phyloP scores from a whole-genome alignment of 1,140 invertebrate genomes.

The Zaprionus kolodkinae region DNA sequence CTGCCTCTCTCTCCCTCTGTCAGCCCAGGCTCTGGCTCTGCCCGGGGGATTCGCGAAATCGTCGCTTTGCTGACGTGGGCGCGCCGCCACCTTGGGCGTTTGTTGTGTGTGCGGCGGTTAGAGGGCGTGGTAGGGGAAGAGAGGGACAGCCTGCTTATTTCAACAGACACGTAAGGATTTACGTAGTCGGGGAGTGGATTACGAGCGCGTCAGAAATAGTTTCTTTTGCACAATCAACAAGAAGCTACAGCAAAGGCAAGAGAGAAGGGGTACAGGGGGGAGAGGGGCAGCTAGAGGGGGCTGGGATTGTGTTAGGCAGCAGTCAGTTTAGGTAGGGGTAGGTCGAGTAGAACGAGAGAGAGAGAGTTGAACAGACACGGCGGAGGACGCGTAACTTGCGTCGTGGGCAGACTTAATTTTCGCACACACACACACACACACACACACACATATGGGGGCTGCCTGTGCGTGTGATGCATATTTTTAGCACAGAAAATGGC shows the following conservation, averaged over 20 bases:
- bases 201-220: constrained; percentile 66
- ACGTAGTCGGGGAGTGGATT: constrained; percentile 56
- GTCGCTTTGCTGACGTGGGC: constrained; percentile 74
- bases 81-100: constrained; percentile 55
- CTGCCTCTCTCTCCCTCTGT: constrained; percentile 8
- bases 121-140: neutral
- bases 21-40: constrained; percentile 47
- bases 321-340: constrained; percentile 14
- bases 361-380: constrained; percentile 25
- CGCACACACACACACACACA: constrained; percentile 25
- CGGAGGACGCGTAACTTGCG: constrained; percentile 47
- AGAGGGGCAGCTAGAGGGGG: neutral
- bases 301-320: constrained; percentile 3
- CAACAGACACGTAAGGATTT: constrained; percentile 75
- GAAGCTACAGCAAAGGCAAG: constrained; percentile 1
- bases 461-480: constrained; percentile 37
- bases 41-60: constrained; percentile 76
- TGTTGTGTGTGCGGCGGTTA: constrained; percentile 1
- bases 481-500: constrained; percentile 65
- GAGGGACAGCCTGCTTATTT: constrained; percentile 45
- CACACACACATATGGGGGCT: constrained; percentile 6
- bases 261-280: neutral
- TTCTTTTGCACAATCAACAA: constrained; percentile 56
- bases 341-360: constrained; percentile 5
- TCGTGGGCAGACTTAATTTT: constrained; percentile 78